phyloP scores from a whole-genome alignment of 2,888 invertebrate genomes.

The Cephonodes hylas region DNA sequence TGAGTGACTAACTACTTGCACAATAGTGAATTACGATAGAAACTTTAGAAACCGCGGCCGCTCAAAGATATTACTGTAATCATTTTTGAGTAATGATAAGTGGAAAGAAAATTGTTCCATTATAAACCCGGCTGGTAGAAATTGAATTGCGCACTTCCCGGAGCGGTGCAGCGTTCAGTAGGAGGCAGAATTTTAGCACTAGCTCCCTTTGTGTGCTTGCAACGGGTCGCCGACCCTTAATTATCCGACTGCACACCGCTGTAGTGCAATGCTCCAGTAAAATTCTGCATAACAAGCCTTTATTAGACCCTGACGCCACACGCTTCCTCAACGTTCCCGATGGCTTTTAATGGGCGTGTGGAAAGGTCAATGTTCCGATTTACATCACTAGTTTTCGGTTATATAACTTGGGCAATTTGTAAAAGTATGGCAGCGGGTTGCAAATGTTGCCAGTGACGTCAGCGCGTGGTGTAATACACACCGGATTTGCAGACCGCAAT shows the following conservation, averaged over 20 bases:
- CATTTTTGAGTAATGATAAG: conserved; percentile 23
- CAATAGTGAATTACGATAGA: conserved; percentile 19
- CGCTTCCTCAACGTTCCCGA: conserved; percentile 43
- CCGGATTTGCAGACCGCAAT: conserved; percentile 53
- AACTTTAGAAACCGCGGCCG: conserved; percentile 16
- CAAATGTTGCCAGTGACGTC: not conserved
- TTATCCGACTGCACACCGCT: conserved; percentile 66
- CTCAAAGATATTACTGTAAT: conserved; percentile 19
- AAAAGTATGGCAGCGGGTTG: not conserved
- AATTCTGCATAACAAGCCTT: conserved; percentile 76
- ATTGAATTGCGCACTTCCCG: conserved; percentile 42
- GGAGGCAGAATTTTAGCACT: conserved; percentile 57
- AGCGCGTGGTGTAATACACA: conserved; percentile 42
- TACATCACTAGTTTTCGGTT: not conserved
- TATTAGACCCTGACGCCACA: conserved; percentile 63
- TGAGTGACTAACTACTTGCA: conserved; percentile 23
- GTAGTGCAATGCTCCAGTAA: conserved; percentile 78
- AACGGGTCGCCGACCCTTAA: conserved; percentile 71
- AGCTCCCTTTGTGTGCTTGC: conserved; percentile 59
- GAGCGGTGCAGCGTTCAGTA: conserved; percentile 35
- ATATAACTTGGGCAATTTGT: not conserved
- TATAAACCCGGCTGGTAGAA: conserved; percentile 28
- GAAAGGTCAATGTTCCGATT: conserved; percentile 21
- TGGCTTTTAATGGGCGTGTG: conserved; percentile 45
- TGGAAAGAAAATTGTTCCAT: conserved; percentile 20